phyloP scores from a whole-genome alignment of 2,888 invertebrate species.

The Hybos culiciformis region DNA sequence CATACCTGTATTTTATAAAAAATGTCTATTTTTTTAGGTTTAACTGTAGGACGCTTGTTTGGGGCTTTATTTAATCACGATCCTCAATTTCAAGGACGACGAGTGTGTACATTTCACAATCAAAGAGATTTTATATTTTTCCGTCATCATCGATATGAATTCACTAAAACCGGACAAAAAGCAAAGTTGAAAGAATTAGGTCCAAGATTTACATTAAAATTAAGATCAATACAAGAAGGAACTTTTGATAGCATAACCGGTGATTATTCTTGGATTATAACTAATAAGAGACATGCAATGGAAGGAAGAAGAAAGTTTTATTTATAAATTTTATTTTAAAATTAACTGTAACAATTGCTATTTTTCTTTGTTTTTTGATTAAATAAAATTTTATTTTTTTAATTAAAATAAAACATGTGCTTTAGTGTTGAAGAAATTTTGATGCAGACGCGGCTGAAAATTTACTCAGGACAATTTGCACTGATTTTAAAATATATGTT shows the following conservation, averaged over 20 bases:
- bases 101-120: constrained; percentile 96
- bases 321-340: constrained; percentile 42
- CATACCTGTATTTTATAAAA: too few relatives aligned
- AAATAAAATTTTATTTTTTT: too few relatives aligned
- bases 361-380: too few relatives aligned
- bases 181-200: constrained; percentile 83
- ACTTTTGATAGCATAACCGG: constrained; percentile 95
- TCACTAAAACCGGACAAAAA: constrained; percentile 62
- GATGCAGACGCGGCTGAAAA: too few relatives aligned
- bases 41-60: constrained; percentile 82
- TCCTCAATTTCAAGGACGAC: constrained; percentile 85
- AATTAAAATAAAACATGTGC: too few relatives aligned
- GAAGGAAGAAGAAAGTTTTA: constrained; percentile 90
- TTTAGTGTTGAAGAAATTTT: too few relatives aligned
- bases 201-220: constrained; percentile 86
- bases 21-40: too few relatives aligned
- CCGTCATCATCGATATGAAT: constrained; percentile 93
- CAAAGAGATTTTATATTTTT: constrained; percentile 98
- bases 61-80: constrained; percentile 90
- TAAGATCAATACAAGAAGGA: constrained; percentile 88
- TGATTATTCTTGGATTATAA: constrained; percentile 91
- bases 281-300: constrained; percentile 82
- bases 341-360: too few relatives aligned
- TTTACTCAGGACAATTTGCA: too few relatives aligned
- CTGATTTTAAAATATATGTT: too few relatives aligned